Evolutionary conservation across 2,888 invertebrate species (phyloP), one percentile per base, ranked within the genome.

Genomic region (Spodoptera picta): DNA sequence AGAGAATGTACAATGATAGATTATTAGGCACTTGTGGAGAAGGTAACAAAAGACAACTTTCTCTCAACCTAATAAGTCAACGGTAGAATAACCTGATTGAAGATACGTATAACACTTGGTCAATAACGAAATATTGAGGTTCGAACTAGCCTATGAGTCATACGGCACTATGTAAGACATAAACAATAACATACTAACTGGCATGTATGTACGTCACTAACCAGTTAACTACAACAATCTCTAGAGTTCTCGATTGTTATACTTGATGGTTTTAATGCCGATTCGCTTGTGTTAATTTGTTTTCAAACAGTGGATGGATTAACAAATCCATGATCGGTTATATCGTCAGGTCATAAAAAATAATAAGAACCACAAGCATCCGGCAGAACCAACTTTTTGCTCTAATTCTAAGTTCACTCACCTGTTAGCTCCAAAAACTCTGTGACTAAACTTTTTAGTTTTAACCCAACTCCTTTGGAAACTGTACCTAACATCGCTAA

Each of bases 401-500:
- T 47, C 27, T 10, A 54, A 36, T 42, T 51, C 12, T 11, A 57
- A 71, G 56, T 69, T 69, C 50, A 79, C 89, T 87, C 73, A 92
- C 92, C 90, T 91, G 79, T 92, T 89, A 51, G 73, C 71, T 64
- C 86, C 85, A 42, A 89, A 85, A 56, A 89, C 63, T 67, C 84
- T 87, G 11, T 76, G 74, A 46, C 83, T 86, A 42, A 89, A 76
- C 73, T 86, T 91, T 80, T 89, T 92, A 2, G 91, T 88, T 63
- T 84, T 88, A 27, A 87, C 73, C 87, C 88, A 92, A 61, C 86
- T 89, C 62, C 88, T 85, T 46, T 84, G 78, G 54, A 90, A 71
- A 49, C 85, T 85, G 53, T 86, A 83, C 55, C 85, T 86, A 41
- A 90, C 79, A 68, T 89, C 89, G 45, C 84, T 83, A 57, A 86